These are phyloP conservation scores for Rhinichthys klamathensis DNA, from an alignment of 2,113 vertebrate species.

Conservation along the genomic window DNA sequence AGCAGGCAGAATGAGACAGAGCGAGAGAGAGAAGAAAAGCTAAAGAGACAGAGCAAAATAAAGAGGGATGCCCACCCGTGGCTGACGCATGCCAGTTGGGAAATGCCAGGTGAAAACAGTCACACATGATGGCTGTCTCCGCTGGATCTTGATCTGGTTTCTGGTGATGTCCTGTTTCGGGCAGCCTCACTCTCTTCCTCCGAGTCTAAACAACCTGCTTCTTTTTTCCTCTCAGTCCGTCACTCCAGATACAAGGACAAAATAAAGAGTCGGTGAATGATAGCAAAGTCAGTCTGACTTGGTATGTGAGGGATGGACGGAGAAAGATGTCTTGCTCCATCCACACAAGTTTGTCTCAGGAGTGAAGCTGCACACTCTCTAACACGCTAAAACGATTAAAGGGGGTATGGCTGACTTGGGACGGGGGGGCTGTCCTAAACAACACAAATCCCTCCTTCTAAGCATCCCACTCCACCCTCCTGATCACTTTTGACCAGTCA, in stretches of 20 bases:
- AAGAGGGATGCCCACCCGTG: constrained; percentile 85
- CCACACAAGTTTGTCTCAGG: constrained; percentile 65
- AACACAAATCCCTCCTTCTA: constrained; percentile 61
- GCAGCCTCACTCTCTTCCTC: constrained; percentile 31
- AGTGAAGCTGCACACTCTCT: constrained; percentile 72
- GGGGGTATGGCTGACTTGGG: constrained; percentile 58
- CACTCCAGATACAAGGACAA: constrained; percentile 50
- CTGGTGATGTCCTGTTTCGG: constrained; percentile 38
- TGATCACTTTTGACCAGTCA: constrained; percentile 73
- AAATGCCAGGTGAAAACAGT: constrained; percentile 98
- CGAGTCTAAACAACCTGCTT: constrained; percentile 28
- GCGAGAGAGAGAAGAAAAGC: background rate
- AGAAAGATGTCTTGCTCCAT: constrained; percentile 63
- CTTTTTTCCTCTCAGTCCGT: constrained; percentile 31
- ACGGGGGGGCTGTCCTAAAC: constrained; percentile 65
- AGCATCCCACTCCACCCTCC: constrained; percentile 56
- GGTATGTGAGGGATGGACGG: constrained; percentile 58
- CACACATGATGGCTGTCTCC: constrained; percentile 87
- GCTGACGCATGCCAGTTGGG: constrained; percentile 96
- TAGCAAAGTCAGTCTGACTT: constrained; percentile 51
- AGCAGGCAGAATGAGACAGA: constrained; percentile 24
- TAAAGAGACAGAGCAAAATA: constrained; percentile 31
- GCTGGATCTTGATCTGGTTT: constrained; percentile 54
- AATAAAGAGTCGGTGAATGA: constrained; percentile 63
- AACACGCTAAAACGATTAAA: constrained; percentile 79